Evolutionary conservation across 2,888 invertebrate genomes (phyloP).

Genomic region (Oxystoma pomonae): DNA sequence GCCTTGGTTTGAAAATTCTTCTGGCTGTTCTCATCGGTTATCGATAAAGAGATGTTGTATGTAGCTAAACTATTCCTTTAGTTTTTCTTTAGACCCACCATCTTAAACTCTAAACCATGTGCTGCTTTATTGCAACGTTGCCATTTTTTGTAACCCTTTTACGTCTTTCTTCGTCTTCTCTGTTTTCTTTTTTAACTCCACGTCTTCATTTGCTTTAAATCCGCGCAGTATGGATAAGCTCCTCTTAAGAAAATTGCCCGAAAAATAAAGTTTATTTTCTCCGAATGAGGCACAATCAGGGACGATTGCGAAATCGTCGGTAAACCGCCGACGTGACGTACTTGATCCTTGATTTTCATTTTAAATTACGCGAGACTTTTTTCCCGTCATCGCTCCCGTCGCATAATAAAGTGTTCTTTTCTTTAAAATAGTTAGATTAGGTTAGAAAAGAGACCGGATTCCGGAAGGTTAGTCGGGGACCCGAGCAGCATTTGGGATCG

Average conservation of each 20-base stretch:
- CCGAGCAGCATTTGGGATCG: too few species aligned
- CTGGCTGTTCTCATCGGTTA: too few species aligned
- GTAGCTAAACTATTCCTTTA: too few species aligned
- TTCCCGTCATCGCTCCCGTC: neutral
- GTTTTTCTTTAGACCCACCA: too few species aligned
- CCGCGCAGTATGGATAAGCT: neutral
- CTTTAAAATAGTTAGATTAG: neutral
- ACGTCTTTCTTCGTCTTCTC: too few species aligned
- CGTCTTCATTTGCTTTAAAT: neutral
- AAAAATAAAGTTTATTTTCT: neutral
- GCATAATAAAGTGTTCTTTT: conserved; percentile 1
- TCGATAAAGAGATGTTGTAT: too few species aligned
- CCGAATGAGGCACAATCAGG: neutral
- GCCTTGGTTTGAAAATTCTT: too few species aligned
- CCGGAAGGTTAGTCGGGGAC: neutral
- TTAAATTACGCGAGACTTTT: conserved; percentile 2
- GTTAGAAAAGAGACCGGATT: neutral
- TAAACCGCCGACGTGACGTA: conserved; percentile 2
- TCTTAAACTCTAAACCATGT: too few species aligned
- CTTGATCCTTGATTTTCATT: conserved; percentile 1
- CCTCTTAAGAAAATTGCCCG: neutral
- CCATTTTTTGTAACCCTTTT: too few species aligned
- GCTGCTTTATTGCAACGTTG: too few species aligned
- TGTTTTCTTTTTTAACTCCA: too few species aligned
- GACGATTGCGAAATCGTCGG: conserved; percentile 1